Evolutionary conservation across 2,113 vertebrate species (phyloP).

Genomic region (Cyanoramphus novaezelandiae): DNA sequence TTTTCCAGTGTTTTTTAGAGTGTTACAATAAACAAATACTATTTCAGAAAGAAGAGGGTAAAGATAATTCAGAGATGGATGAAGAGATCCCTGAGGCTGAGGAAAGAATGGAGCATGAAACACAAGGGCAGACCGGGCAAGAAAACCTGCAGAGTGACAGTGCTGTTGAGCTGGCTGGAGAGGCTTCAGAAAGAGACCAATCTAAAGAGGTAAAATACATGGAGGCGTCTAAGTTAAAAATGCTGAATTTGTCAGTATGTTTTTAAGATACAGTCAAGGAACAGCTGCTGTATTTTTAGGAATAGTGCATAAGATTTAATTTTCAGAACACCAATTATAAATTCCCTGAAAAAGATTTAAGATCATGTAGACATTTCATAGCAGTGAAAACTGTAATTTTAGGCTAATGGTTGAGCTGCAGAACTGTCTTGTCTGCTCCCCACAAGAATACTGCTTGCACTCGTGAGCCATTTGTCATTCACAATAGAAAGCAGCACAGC

Average conservation of each 20-base stretch:
- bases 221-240: not conserved
- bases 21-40: not conserved
- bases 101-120: conserved; percentile 85
- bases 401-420: not conserved
- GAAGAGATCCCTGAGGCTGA: conserved; percentile 75
- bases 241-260: not conserved
- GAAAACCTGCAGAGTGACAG: conserved; percentile 89
- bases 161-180: conserved; percentile 90
- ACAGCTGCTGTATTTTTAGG: not conserved
- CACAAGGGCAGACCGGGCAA: conserved; percentile 84
- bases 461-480: not conserved
- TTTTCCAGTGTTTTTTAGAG: not conserved
- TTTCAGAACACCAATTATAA: not conserved
- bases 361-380: not conserved
- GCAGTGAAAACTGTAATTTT: not conserved
- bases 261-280: not conserved
- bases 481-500: not conserved
- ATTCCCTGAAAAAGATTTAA: not conserved
- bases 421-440: not conserved
- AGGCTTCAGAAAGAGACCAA: conserved; percentile 85
- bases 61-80: conserved; percentile 65
- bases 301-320: not conserved
- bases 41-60: conserved; percentile 74
- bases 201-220: conserved; percentile 85
- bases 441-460: not conserved